Evolutionary conservation across 2,113 vertebrate species (phyloP), one percentile per base, ranked within the genome.

Genomic region (Asarcornis scutulata): DNA sequence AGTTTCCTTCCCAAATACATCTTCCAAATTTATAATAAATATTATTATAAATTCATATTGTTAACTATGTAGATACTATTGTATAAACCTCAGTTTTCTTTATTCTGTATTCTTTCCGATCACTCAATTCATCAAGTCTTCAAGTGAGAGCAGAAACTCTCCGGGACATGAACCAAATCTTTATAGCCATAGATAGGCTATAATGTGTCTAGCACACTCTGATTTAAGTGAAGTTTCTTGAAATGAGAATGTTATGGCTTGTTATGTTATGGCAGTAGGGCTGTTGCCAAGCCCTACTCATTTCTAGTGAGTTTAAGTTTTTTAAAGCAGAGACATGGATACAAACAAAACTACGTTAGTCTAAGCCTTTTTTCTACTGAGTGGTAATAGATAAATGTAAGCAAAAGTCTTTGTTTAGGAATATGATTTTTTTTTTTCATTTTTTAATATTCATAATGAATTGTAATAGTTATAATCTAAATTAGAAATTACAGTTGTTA

Each of bases 211-310:
- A 77, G n/a, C 15, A 40, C 16, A 38, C 27, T 71, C 27, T 83
- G 31, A 69, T 83, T 80, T 80, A 76, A 93, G 69, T 52, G 50
- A 88, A 83, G 34, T 93, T 87, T 76, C 44, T 85, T 95, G 67
- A 85, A 91, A 89, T 79, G 3, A 69, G 31, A 52, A 53, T 25
- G 13, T 32, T 80, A n/a, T 15, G 31, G 7, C 13, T 83, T 53
- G 17, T 67, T 40, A 40, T 40, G 13, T 40, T 40, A 40, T 40
- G 40, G 40, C 40, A 40, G 40, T 40, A 40, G 40, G 40, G 22
- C 31, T 86, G 13, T 55, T 95, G 86, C 44, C 38, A 91, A 83
- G 4, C 10, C n/a, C 27, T 26, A 15, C 52, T 59, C 46, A 40
- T 62, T 89, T 95, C 31, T n/a, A 79, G 62, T 44, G 22, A 85